Conservation (phyloP, 2,113 vertebrate species). For the Aldabrachelys gigantea region DNA sequence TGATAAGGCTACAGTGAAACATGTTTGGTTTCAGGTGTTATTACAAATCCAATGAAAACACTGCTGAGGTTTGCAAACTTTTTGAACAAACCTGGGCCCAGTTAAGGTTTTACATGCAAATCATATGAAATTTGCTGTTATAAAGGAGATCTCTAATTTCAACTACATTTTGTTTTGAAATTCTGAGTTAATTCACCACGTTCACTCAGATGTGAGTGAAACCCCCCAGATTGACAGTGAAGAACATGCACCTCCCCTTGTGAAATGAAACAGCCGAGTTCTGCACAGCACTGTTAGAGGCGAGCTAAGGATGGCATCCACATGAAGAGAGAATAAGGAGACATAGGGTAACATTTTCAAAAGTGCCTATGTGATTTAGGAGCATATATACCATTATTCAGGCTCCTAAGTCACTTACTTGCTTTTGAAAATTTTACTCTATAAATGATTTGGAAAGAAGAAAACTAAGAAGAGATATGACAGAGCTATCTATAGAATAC, state of each 20-base stretch:
- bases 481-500: neutral
- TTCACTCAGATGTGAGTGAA: neutral
- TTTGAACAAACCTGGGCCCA: neutral
- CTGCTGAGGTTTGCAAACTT: neutral
- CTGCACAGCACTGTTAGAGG: neutral
- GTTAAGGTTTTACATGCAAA: slow-evolving; percentile 19
- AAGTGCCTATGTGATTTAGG: neutral
- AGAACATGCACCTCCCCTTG: neutral
- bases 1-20: neutral
- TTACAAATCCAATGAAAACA: neutral
- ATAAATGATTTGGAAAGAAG: neutral
- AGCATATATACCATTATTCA: neutral
- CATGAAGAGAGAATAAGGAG: neutral
- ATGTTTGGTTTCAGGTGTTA: neutral
- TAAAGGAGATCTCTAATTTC: neutral
- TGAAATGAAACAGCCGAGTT: neutral
- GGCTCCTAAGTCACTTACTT: neutral
- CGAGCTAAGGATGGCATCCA: neutral
- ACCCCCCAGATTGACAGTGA: neutral
- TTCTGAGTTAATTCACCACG: neutral
- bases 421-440: neutral
- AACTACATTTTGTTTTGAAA: neutral
- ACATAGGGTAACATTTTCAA: too few relatives aligned
- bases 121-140: neutral
- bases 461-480: neutral